These are phyloP conservation scores for Tinea semifulvella DNA, from an alignment of 2,888 invertebrate species.

Conservation along the genomic window DNA sequence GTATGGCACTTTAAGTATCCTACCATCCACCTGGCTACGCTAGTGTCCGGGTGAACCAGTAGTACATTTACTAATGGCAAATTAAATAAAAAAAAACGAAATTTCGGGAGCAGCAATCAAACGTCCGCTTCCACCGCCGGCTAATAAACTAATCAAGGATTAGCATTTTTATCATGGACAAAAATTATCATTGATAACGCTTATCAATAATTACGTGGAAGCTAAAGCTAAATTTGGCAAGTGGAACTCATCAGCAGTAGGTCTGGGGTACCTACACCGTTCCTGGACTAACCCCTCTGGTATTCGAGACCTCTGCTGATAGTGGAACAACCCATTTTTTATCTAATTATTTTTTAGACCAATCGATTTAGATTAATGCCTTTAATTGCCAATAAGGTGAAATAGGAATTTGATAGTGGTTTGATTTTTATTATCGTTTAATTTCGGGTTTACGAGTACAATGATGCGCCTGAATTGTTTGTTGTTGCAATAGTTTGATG, in stretches of 20 bases:
- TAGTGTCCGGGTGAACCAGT: too few species aligned
- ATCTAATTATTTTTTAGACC: conserved; percentile 43
- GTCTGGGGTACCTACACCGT: conserved; percentile 57
- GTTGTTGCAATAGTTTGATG: too few species aligned
- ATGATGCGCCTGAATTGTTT: neutral
- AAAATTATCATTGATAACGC: conserved; percentile 38
- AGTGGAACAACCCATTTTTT: conserved; percentile 49
- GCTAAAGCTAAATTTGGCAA: conserved; percentile 39
- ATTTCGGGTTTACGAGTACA: neutral
- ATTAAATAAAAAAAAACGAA: too few species aligned
- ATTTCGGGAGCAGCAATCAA: too few species aligned
- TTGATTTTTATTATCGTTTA: neutral
- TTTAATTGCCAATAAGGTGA: conserved; percentile 29
- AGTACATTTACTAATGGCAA: too few species aligned
- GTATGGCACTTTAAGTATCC: too few species aligned
- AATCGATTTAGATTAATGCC: conserved; percentile 52
- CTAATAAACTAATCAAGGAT: neutral
- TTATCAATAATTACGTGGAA: conserved; percentile 34
- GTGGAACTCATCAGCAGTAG: conserved; percentile 56
- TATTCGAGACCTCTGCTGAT: conserved; percentile 70
- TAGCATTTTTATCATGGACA: neutral
- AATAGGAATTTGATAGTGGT: neutral
- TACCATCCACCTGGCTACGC: too few species aligned
- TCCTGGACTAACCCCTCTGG: conserved; percentile 51
- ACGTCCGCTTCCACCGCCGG: too few species aligned